Evolutionary conservation across 2,113 vertebrate species (phyloP).

Genomic region (Silurus glanis): DNA sequence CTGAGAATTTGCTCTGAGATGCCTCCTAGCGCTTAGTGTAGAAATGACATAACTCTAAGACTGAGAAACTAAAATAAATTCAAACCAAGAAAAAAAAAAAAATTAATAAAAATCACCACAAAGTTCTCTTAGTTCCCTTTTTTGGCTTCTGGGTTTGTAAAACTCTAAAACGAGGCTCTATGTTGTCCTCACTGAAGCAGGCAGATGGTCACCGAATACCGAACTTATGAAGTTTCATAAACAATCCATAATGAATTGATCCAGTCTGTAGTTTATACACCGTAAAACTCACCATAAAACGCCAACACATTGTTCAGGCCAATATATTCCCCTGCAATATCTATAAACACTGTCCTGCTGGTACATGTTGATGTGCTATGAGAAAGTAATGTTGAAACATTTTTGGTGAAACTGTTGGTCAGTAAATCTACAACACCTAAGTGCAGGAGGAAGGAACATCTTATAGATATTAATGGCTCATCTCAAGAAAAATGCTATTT

Average conservation of each 20-base stretch:
- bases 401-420: no score
- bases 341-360: no score
- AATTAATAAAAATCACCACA: neutral
- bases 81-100: neutral
- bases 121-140: neutral
- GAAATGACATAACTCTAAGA: neutral
- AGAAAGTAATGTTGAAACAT: no score
- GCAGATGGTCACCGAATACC: neutral
- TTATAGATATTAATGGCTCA: neutral
- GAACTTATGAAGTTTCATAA: constrained; percentile 57
- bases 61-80: neutral
- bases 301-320: constrained; percentile 10
- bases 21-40: constrained; percentile 40
- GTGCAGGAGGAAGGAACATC: neutral
- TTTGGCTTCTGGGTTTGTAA: neutral
- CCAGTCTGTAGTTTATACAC: constrained; percentile 4
- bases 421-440: neutral
- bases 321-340: neutral
- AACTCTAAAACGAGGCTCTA: neutral
- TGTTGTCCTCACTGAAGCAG: neutral
- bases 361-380: no score
- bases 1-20: constrained; percentile 50
- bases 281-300: constrained; percentile 39
- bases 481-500: neutral
- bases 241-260: constrained; percentile 53